Evolutionary conservation across 1,140 invertebrate species (phyloP), one percentile per base, ranked within the genome.

Genomic region (Drosophila obscura): DNA sequence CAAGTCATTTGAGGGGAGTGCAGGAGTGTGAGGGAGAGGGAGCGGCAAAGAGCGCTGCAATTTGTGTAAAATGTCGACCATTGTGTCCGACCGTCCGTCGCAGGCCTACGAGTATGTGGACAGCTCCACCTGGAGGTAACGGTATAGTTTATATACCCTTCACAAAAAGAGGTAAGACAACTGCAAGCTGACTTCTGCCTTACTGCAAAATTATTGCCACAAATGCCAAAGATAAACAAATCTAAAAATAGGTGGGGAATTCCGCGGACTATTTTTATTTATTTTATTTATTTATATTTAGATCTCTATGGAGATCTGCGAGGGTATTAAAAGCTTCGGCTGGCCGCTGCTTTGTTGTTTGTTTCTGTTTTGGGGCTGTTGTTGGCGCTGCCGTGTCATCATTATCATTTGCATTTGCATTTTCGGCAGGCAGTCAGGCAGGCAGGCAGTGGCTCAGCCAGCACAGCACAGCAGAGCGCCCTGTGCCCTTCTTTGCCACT

Each of bases 371-470:
- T 69, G 51, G 15, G 2, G 15, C 31, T n/a, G 28, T 39, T 53
- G 69, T 69, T 69, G 65, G 11, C n/a, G 31, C 51, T 11, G 52
- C 45, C 65, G 67, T 63, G 67, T 53, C 73, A 73, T 87, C 73
- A 85, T 84, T 80, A 80, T 80, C 81, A 85, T 85, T 81, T 77
- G 73, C 64, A 81, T 87, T 87, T 81, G 81, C 81, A 81, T 80
- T 84, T 84, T 84, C 45, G 59, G 59, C 48, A 52, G 46, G 51
- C 63, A 57, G 50, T 43, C 16, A 64, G 66, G 50, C 26, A 28
- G 26, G 26, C 35, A 11, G 35, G 11, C 11, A 39, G 35, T 35
- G 31, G 31, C 31, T 35, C 31, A 35, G 31, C 31, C 28, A 35
- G 19, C 19, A 24, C 22, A 24, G 22, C 1, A 22, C 2, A 22